A percentile compares a stretch with the other conserved stretches of the same genome.
phyloP scores from a whole-genome alignment of 2,888 invertebrate species.

The Pycnomerus fuliginosus region DNA sequence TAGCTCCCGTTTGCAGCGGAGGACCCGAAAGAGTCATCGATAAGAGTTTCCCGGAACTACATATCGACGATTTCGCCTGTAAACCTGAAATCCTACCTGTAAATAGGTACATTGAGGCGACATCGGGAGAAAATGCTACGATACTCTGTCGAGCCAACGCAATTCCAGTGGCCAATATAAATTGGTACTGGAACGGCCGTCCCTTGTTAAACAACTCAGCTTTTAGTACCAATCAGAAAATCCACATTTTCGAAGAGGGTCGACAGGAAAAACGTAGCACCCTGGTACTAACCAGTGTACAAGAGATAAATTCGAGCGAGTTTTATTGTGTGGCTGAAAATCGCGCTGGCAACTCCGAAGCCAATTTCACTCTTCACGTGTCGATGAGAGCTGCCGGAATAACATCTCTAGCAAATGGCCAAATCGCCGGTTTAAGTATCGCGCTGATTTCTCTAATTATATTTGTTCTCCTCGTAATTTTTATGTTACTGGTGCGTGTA shows the following conservation, averaged over 20 bases:
- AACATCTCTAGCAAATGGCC: slow-evolving; percentile 78
- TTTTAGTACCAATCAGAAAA: slow-evolving; percentile 75
- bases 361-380: slow-evolving; percentile 85
- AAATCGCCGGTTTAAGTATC: slow-evolving; percentile 82
- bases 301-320: slow-evolving; percentile 79
- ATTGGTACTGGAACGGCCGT: slow-evolving; percentile 86
- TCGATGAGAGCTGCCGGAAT: slow-evolving; percentile 76
- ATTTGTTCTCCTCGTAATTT: slow-evolving; percentile 69
- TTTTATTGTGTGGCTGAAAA: slow-evolving; percentile 91
- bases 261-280: slow-evolving; percentile 74
- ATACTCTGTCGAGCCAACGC: slow-evolving; percentile 80
- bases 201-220: slow-evolving; percentile 74
- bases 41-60: slow-evolving; percentile 72
- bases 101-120: slow-evolving; percentile 74
- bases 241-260: slow-evolving; percentile 75
- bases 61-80: slow-evolving; percentile 83
- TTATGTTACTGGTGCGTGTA: slow-evolving; percentile 72
- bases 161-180: slow-evolving; percentile 75
- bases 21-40: slow-evolving; percentile 70
- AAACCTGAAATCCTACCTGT: slow-evolving; percentile 77
- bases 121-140: slow-evolving; percentile 82
- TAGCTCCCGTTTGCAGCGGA: slow-evolving; percentile 74
- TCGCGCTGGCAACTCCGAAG: slow-evolving; percentile 82
- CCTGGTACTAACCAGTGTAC: slow-evolving; percentile 77
- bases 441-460: slow-evolving; percentile 77